These are phyloP conservation scores for Meghimatium bilineatum DNA, from an alignment of 2,888 invertebrate genomes.

Conservation along the genomic window DNA sequence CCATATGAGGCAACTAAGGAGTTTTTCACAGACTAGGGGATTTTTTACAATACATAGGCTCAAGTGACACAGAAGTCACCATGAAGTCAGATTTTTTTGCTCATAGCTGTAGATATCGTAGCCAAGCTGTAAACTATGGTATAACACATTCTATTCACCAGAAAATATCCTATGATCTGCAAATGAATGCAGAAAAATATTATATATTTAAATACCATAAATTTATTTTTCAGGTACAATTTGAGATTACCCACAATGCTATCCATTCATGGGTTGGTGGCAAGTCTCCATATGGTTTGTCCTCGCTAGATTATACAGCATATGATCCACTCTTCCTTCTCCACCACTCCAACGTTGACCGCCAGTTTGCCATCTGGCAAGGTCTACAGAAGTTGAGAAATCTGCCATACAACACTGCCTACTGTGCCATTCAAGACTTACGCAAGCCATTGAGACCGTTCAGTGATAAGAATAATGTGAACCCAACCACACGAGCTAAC, in stretches of 20 bases:
- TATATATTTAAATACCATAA: too few species aligned
- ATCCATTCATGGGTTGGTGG: slow-evolving; percentile 15
- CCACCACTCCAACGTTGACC: slow-evolving; percentile 54
- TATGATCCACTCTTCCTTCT: slow-evolving; percentile 55
- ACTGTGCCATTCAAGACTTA: slow-evolving; percentile 48
- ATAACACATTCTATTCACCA: too few species aligned
- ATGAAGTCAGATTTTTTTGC: too few species aligned
- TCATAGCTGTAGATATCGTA: too few species aligned
- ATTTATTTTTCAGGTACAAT: background rate
- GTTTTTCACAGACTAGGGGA: too few species aligned
- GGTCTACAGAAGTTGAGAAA: slow-evolving; percentile 50
- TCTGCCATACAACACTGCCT: slow-evolving; percentile 48
- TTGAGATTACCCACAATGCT: slow-evolving; percentile 48
- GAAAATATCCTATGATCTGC: too few species aligned
- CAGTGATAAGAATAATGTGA: slow-evolving; percentile 22
- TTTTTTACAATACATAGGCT: too few species aligned
- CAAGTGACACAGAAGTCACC: too few species aligned
- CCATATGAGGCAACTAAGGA: too few species aligned
- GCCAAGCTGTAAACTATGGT: too few species aligned
- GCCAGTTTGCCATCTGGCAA: slow-evolving; percentile 53
- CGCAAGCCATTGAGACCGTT: slow-evolving; percentile 48
- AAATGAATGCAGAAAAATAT: too few species aligned
- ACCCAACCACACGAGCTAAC: slow-evolving; percentile 36
- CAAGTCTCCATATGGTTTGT: slow-evolving; percentile 9
- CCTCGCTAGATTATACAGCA: slow-evolving; percentile 50